These are phyloP conservation scores for Andrena chrysosceles DNA, from an alignment of 2,888 invertebrate species.

Conservation along the genomic window DNA sequence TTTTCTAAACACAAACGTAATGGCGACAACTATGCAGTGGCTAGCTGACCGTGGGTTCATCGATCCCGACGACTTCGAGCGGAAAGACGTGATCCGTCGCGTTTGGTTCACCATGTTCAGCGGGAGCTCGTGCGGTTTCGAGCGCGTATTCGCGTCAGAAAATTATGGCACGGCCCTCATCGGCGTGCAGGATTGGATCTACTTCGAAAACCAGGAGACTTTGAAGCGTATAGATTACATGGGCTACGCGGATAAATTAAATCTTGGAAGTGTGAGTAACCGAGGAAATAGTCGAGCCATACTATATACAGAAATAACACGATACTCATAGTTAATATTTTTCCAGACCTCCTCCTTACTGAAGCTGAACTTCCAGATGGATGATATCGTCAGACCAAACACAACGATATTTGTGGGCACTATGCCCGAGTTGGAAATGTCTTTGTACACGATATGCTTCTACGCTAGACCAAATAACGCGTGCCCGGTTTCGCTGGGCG, in stretches of 20 bases:
- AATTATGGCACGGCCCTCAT: slow-evolving; percentile 89
- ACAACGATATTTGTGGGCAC: slow-evolving; percentile 85
- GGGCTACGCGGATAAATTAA: slow-evolving; percentile 90
- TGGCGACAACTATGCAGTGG: slow-evolving; percentile 77
- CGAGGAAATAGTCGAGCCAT: background rate
- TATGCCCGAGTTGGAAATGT: slow-evolving; percentile 88
- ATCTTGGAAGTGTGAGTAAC: slow-evolving; percentile 89
- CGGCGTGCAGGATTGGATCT: slow-evolving; percentile 96
- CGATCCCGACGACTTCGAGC: slow-evolving; percentile 85
- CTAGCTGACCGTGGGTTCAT: slow-evolving; percentile 74
- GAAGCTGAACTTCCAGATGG: slow-evolving; percentile 84
- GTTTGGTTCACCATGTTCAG: slow-evolving; percentile 92
- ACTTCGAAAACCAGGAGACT: slow-evolving; percentile 91
- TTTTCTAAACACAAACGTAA: slow-evolving; percentile 77
- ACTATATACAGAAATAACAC: slow-evolving; percentile 1
- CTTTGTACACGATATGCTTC: slow-evolving; percentile 87
- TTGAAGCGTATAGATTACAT: slow-evolving; percentile 90
- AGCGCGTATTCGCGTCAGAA: slow-evolving; percentile 96
- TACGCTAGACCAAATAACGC: slow-evolving; percentile 85
- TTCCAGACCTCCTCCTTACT: slow-evolving; percentile 83
- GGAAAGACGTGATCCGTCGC: slow-evolving; percentile 89
- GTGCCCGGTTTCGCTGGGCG: slow-evolving; percentile 85
- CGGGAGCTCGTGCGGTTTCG: slow-evolving; percentile 95
- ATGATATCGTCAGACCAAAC: slow-evolving; percentile 82
- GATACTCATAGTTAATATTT: background rate